Conservation (phyloP, 2,113 vertebrate genomes). For the Strix aluco region DNA sequence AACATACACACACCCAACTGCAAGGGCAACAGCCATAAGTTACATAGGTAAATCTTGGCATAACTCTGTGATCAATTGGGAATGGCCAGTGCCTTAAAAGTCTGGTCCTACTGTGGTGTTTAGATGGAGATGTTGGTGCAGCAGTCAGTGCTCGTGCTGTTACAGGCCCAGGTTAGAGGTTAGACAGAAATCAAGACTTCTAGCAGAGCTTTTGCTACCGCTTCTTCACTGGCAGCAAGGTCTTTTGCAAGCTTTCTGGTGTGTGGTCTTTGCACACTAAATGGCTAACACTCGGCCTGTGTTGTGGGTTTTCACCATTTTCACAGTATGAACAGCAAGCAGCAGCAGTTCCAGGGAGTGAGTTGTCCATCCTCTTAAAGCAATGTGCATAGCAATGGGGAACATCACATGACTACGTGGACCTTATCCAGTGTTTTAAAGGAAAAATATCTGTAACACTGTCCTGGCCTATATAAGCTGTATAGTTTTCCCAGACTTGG, state of each 20-base stretch:
- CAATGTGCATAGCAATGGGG: background rate
- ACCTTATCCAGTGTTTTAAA: conserved; percentile 8
- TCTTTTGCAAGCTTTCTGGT: background rate
- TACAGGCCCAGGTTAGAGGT: background rate
- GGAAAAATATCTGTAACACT: conserved; percentile 13
- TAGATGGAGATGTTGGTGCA: background rate
- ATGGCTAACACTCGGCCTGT: background rate
- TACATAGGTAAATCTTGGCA: background rate
- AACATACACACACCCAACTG: background rate
- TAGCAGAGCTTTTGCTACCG: background rate
- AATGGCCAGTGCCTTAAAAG: background rate
- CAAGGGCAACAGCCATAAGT: background rate
- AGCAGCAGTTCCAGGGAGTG: background rate
- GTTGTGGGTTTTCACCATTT: background rate
- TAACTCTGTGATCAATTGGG: background rate
- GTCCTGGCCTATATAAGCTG: conserved; percentile 7
- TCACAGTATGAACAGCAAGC: background rate
- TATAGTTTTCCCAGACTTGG: conserved; percentile 52
- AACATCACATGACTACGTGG: background rate
- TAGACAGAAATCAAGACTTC: background rate
- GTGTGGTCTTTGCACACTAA: background rate
- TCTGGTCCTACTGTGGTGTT: background rate
- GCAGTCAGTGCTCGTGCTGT: fast-evolving
- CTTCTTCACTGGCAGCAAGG: background rate
- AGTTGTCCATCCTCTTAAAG: background rate